Percentiles rank a stretch among this genome's conserved stretches.
phyloP scores from a whole-genome alignment of 1,140 invertebrate genomes.

The Ooceraea biroi region DNA sequence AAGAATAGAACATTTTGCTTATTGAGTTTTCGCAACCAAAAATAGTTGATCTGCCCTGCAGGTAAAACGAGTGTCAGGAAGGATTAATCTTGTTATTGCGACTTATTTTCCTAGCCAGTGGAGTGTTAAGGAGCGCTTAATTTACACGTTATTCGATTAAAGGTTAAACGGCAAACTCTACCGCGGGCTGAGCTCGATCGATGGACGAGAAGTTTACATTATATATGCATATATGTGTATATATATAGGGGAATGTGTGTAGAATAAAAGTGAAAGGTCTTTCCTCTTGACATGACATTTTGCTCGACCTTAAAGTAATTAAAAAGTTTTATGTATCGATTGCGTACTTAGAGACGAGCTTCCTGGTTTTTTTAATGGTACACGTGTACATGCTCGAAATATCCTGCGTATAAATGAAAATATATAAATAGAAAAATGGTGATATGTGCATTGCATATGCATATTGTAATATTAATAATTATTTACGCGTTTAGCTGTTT shows the following conservation, averaged over 20 bases:
- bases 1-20: constrained; percentile 26
- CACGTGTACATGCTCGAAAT: not conserved
- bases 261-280: constrained; percentile 62
- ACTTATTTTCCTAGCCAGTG: constrained; percentile 61
- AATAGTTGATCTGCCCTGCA: not conserved
- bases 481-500: not conserved
- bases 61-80: constrained; percentile 20
- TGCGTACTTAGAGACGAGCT: constrained; percentile 1
- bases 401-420: not conserved
- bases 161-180: constrained; percentile 50
- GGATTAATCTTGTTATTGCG: constrained; percentile 45
- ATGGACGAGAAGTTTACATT: not conserved
- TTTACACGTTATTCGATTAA: constrained; percentile 54
- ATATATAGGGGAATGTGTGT: not conserved
- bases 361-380: constrained; percentile 42
- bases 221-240: not conserved
- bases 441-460: not conserved
- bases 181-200: constrained; percentile 19
- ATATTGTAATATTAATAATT: not conserved
- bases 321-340: constrained; percentile 42
- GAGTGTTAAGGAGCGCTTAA: constrained; percentile 66
- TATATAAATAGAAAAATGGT: not conserved
- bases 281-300: constrained; percentile 59
- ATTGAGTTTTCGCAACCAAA: not conserved
- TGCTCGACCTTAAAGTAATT: constrained; percentile 44